Percentiles rank a stretch among this genome's conserved stretches.
Conservation (phyloP, 2,888 invertebrate genomes). For the Dexiosoma caninum region DNA sequence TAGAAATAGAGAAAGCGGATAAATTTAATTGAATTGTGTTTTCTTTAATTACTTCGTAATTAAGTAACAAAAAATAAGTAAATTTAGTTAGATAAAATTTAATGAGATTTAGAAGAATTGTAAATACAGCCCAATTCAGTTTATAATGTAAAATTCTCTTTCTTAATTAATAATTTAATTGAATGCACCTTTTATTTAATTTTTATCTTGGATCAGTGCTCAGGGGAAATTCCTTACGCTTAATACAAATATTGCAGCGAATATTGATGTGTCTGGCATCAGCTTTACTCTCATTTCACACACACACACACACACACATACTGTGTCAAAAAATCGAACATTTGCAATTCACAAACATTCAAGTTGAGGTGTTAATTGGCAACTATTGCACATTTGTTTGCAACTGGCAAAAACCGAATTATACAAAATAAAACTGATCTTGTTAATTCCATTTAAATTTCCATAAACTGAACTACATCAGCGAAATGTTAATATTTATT, state of each 20-base stretch:
- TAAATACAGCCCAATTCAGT: too few species aligned
- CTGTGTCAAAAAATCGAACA: not conserved
- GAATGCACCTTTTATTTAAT: too few species aligned
- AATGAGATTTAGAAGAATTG: too few species aligned
- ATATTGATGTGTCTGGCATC: too few species aligned
- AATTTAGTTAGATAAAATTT: too few species aligned
- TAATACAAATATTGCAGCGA: too few species aligned
- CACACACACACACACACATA: too few species aligned
- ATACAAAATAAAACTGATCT: constrained; percentile 22
- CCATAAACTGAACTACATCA: not conserved
- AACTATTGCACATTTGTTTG: constrained; percentile 25
- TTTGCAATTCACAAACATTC: not conserved
- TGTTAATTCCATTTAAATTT: constrained; percentile 11
- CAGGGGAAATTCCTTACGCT: too few species aligned
- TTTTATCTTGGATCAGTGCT: too few species aligned
- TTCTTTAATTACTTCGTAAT: not conserved
- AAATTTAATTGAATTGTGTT: not conserved
- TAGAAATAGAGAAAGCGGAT: not conserved
- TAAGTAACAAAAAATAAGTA: too few species aligned
- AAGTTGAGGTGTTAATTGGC: constrained; percentile 32
- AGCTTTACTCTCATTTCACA: not conserved
- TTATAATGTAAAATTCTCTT: too few species aligned
- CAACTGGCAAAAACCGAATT: not conserved
- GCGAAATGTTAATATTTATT: constrained; percentile 14
- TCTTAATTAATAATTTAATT: too few species aligned